These are phyloP conservation scores for Azemiops feae DNA, from an alignment of 2,113 vertebrate genomes.

Conservation along the genomic window DNA sequence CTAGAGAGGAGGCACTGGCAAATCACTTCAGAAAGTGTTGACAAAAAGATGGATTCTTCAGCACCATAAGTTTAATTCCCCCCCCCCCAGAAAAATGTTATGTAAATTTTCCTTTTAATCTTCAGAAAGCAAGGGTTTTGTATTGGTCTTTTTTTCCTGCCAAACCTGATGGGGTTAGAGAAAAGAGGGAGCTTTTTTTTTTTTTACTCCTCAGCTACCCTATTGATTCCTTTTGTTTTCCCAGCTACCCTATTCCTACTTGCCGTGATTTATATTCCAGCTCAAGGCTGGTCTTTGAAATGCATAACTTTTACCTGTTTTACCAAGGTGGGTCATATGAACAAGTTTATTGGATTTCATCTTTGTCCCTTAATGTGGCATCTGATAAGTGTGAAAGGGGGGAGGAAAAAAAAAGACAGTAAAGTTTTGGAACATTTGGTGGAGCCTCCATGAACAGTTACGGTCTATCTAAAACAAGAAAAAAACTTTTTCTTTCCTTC, in stretches of 20 bases:
- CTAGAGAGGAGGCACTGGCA: not conserved
- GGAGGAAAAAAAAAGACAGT: not conserved
- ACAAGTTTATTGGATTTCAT: not conserved
- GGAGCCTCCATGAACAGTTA: not conserved
- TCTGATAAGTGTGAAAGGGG: not conserved
- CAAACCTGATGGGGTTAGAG: not conserved
- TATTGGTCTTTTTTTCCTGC: too few relatives aligned
- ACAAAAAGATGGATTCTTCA: not conserved
- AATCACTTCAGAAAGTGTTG: too few relatives aligned
- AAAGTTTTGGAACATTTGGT: not conserved
- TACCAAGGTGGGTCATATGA: not conserved
- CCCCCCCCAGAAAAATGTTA: not conserved
- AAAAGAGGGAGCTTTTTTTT: not conserved
- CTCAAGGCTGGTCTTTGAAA: not conserved
- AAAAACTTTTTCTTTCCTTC: not conserved
- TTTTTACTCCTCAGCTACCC: not conserved
- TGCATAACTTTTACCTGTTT: not conserved
- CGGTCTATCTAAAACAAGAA: not conserved
- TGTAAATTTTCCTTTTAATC: not conserved
- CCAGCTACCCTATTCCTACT: not conserved
- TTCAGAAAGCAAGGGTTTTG: not conserved
- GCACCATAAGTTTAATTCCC: not conserved
- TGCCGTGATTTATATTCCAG: not conserved
- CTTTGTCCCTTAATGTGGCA: not conserved
- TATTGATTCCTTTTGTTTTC: not conserved